Percentiles rank a stretch among this genome's conserved stretches.
These are phyloP conservation scores for Hanleya hanleyi DNA, from an alignment of 2,888 invertebrate species.

Conservation along the genomic window DNA sequence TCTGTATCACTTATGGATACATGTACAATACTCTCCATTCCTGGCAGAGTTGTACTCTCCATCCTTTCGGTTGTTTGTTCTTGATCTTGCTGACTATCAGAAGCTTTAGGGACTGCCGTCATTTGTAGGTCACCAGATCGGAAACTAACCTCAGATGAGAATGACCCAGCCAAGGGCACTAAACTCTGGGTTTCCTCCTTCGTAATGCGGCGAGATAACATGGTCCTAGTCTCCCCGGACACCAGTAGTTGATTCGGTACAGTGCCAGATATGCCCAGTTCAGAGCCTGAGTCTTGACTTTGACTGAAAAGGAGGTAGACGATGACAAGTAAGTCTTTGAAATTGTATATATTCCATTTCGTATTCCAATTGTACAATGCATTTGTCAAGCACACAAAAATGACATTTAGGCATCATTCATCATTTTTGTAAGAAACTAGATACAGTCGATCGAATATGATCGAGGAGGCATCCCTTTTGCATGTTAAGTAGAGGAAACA, in stretches of 20 bases:
- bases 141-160: not conserved
- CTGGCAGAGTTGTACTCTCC: not conserved
- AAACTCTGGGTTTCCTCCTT: slow-evolving; percentile 11
- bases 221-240: not conserved
- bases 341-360: no score
- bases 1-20: not conserved
- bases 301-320: slow-evolving; percentile 25
- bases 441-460: no score
- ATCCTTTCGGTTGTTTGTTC: not conserved
- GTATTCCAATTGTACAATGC: no score
- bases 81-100: not conserved
- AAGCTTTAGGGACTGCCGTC: not conserved
- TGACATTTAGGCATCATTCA: no score
- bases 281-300: slow-evolving; percentile 1
- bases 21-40: not conserved
- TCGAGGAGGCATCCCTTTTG: no score
- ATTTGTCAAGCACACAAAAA: no score
- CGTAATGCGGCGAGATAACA: not conserved
- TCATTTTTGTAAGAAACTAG: no score
- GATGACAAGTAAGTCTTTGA: no score
- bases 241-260: not conserved
- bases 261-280: not conserved
- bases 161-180: not conserved
- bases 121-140: not conserved
- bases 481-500: no score